Evolutionary conservation across 2,113 vertebrate genomes (phyloP).

Genomic region (Cyprinodon variegatus): DNA sequence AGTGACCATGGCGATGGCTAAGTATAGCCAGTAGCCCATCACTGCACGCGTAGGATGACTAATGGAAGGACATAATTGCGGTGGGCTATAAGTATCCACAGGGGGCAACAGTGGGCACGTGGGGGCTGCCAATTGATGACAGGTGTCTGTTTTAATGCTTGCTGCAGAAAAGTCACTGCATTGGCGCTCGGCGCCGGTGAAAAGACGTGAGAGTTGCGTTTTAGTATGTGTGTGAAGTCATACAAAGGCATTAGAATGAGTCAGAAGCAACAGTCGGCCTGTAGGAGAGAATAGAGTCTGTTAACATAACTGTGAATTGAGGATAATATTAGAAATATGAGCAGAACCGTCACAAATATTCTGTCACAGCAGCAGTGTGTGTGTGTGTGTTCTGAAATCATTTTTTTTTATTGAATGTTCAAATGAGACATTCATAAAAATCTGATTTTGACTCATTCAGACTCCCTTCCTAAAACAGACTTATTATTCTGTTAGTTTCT

Average conservation of each 20-base stretch:
- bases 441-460: too few relatives aligned
- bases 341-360: conserved; percentile 41
- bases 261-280: conserved; percentile 64
- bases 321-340: conserved; percentile 61
- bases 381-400: conserved; percentile 8
- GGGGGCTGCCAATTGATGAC: conserved; percentile 56
- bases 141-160: conserved; percentile 66
- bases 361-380: conserved; percentile 29
- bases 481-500: too few relatives aligned
- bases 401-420: too few relatives aligned
- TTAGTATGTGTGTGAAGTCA: conserved; percentile 35
- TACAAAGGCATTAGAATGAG: conserved; percentile 62
- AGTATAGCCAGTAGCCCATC: conserved; percentile 61
- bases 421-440: too few relatives aligned
- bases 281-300: conserved; percentile 56
- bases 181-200: conserved; percentile 35
- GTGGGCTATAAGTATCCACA: conserved; percentile 66
- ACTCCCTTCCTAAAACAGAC: too few relatives aligned
- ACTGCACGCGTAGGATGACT: conserved; percentile 65
- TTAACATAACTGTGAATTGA: conserved; percentile 75
- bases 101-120: conserved; percentile 53
- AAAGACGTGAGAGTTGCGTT: conserved; percentile 42
- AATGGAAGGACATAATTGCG: conserved; percentile 70
- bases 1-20: conserved; percentile 55
- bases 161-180: conserved; percentile 37